phyloP scores from a whole-genome alignment of 2,888 invertebrate species.

The Acleris holmiana region DNA sequence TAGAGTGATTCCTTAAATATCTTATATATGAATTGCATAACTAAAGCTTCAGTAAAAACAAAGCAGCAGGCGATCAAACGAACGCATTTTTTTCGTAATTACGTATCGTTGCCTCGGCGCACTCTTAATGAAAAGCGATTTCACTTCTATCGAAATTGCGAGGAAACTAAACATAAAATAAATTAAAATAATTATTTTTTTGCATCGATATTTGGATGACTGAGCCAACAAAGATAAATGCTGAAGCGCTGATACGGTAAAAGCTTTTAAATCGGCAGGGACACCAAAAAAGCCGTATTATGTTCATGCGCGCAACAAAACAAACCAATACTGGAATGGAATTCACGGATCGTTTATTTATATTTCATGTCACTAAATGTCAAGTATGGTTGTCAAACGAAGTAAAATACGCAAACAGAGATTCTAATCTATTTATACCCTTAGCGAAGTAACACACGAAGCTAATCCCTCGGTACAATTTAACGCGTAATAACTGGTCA shows the following conservation, averaged over 20 bases:
- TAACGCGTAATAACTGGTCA: conserved; percentile 1
- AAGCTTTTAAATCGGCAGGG: conserved; percentile 9
- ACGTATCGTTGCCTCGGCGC: too few relatives aligned
- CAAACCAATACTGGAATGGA: background rate
- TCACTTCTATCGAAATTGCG: background rate
- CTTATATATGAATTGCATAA: too few relatives aligned
- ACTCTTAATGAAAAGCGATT: background rate
- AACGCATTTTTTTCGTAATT: too few relatives aligned
- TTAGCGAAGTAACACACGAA: background rate
- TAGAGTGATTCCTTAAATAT: too few relatives aligned
- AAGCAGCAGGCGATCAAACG: too few relatives aligned
- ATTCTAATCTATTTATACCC: background rate
- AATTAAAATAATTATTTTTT: background rate
- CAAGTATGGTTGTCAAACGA: background rate
- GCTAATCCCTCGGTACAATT: conserved; percentile 2
- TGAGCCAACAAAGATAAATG: conserved; percentile 15
- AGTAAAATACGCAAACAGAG: background rate
- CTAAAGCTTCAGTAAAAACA: too few relatives aligned
- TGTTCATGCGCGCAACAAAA: background rate
- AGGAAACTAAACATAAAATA: background rate
- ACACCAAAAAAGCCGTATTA: conserved; percentile 7
- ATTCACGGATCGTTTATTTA: background rate
- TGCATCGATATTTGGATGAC: background rate
- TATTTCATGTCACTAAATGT: background rate
- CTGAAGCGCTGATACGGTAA: conserved; percentile 14